Base-by-base conservation (phyloP, 2,888 invertebrate species). In the Galerucella pusilla region DNA sequence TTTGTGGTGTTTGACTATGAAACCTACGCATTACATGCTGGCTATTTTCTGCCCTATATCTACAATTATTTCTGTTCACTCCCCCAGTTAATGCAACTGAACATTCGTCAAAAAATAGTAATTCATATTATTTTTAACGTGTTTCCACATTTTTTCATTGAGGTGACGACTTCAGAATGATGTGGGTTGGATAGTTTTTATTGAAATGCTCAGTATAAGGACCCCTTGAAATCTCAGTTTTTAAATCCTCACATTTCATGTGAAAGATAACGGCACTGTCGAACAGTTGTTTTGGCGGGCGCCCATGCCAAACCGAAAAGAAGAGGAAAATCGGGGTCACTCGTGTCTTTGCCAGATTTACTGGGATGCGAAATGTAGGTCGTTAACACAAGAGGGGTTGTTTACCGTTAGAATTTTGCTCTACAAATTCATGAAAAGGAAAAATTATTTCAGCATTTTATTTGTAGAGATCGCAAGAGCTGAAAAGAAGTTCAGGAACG, bases 251-350 rank as follows among this genome's bases (percentile, higher is more conserved):
- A 20, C 16, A 57, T 57, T 16, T 57, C 57, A 2, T 57, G 16
- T 57, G 9, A 57, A 57, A 20, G 6, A 16, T 20, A 11, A 10
- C 7, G 11, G 1, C 16, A 16, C 10, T 16, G 7, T 11, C 57
- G 5, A 16, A 20, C 9, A 57, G n/a, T 35, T n/a, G 42, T 35
- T 35, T 42, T 12, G 7, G 63, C 60, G 54, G 60, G 63, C 61
- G 73, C 57, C 57, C 57, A 20, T 20, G 57, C 10, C 57, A 57
- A 57, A 57, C 10, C 20, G 57, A 20, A 57, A 57, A 65, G 28
- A 75, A 73, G 67, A 35, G 45, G 64, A 65, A 65, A 73, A 76
- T 68, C 63, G 70, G 73, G 73, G 73, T 76, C 73, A 73, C 68
- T 71, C 61, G 73, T 75, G 57, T 75, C 75, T 68, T 73, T 42